These are phyloP conservation scores for Sabatieria punctata DNA, from an alignment of 2,888 invertebrate species.

Conservation along the genomic window DNA sequence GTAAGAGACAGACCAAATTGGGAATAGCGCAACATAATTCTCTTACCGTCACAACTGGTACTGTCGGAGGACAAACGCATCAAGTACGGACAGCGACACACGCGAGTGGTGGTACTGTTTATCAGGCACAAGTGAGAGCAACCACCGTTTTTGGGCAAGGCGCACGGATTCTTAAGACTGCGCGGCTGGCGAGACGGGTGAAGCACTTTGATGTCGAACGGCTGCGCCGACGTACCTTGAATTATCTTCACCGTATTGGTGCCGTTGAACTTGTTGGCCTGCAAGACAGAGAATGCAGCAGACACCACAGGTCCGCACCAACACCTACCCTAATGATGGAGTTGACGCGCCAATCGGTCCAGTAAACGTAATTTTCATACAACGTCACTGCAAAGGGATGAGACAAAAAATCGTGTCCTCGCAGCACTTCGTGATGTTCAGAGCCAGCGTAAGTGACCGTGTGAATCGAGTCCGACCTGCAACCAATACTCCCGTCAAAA, in stretches of 20 bases:
- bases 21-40: background rate
- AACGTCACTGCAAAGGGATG: conserved; percentile 77
- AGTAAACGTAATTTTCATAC: conserved; percentile 69
- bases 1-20: background rate
- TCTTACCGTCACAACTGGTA: conserved; percentile 48
- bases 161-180: conserved; percentile 28
- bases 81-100: conserved; percentile 69
- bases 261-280: conserved; percentile 68
- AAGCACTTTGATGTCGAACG: conserved; percentile 69
- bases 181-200: conserved; percentile 57
- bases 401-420: conserved; percentile 51
- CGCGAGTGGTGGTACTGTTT: conserved; percentile 46
- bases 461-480: conserved; percentile 64
- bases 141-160: conserved; percentile 47
- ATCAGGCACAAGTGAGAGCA: conserved; percentile 66
- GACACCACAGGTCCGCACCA: background rate
- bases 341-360: conserved; percentile 83
- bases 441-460: conserved; percentile 59
- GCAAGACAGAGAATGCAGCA: conserved; percentile 11
- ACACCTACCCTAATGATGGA: conserved; percentile 49
- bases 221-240: conserved; percentile 64
- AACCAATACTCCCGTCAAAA: conserved; percentile 5
- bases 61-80: conserved; percentile 54
- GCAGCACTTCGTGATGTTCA: conserved; percentile 51
- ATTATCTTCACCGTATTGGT: conserved; percentile 56